These are phyloP conservation scores for Lochmaea crataegi DNA, from an alignment of 2,888 invertebrate species.

Conservation along the genomic window DNA sequence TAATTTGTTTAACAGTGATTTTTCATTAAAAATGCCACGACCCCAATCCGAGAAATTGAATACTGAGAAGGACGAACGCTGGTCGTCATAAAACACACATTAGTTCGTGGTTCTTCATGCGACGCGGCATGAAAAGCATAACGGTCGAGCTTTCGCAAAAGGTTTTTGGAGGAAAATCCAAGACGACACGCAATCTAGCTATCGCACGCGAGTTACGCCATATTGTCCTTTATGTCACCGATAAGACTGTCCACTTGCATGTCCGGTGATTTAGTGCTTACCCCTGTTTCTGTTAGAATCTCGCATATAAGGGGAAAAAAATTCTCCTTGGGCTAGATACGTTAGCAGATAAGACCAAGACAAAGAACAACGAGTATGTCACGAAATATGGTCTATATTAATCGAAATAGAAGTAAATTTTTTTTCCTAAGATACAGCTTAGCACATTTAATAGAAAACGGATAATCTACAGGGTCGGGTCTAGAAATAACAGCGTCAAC, in stretches of 20 bases:
- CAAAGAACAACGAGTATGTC: constrained; percentile 42
- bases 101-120: constrained; percentile 31
- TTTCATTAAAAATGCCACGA: background rate
- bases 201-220: constrained; percentile 66
- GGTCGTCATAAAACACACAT: constrained; percentile 42
- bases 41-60: constrained; percentile 30
- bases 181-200: constrained; percentile 65
- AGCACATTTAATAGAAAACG: background rate
- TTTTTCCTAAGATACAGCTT: background rate
- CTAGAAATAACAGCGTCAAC: too few relatives aligned
- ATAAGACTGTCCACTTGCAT: constrained; percentile 63
- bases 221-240: constrained; percentile 65
- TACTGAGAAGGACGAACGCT: constrained; percentile 34
- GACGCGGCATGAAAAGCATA: constrained; percentile 57
- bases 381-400: constrained; percentile 54
- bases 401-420: background rate
- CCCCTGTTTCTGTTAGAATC: constrained; percentile 43
- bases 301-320: constrained; percentile 40
- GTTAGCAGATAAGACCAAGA: constrained; percentile 37
- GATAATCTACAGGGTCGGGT: background rate
- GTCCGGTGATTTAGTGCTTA: constrained; percentile 54
- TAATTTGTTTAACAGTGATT: background rate
- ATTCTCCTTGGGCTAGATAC: constrained; percentile 37
- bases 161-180: constrained; percentile 51
- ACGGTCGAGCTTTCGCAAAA: constrained; percentile 52